Conservation (phyloP, 2,797 vertebrate genomes). For the Eutrigla gurnardus region DNA sequence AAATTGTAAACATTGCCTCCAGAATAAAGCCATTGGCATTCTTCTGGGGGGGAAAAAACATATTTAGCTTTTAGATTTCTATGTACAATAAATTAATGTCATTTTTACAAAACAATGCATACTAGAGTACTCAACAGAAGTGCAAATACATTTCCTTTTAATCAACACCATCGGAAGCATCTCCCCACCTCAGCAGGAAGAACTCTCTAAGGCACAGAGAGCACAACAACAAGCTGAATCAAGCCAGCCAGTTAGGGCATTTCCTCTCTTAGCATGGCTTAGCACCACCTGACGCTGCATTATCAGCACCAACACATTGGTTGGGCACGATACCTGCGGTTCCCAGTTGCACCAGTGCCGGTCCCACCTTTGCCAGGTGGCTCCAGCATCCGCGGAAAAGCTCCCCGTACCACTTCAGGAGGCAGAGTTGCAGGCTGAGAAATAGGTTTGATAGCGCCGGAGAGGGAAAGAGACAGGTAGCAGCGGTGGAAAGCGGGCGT, state of each 20-base stretch:
- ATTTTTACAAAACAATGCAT: background rate
- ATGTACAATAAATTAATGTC: background rate
- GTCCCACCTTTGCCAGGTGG: conserved; percentile 55
- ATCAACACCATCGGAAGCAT: conserved; percentile 35
- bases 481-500: conserved; percentile 1
- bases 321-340: conserved; percentile 51
- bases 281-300: conserved; percentile 57
- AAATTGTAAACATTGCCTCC: conserved; percentile 14
- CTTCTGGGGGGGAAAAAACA: background rate
- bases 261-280: conserved; percentile 50
- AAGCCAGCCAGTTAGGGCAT: conserved; percentile 45
- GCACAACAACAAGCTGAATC: conserved; percentile 46
- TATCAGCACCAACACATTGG: conserved; percentile 66
- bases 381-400: conserved; percentile 43
- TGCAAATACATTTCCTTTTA: conserved; percentile 23
- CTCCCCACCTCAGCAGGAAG: conserved; percentile 23
- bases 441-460: conserved; percentile 51
- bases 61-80: conserved; percentile 12
- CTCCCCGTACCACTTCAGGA: conserved; percentile 49
- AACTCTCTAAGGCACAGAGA: conserved; percentile 26
- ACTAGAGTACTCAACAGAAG: background rate
- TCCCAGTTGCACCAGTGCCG: conserved; percentile 56
- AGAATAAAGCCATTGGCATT: background rate
- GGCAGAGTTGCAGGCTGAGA: conserved; percentile 46
- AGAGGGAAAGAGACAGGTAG: conserved; percentile 33